These are phyloP conservation scores for Zaprionus tsacasi DNA, from an alignment of 1,140 invertebrate genomes.

Conservation along the genomic window DNA sequence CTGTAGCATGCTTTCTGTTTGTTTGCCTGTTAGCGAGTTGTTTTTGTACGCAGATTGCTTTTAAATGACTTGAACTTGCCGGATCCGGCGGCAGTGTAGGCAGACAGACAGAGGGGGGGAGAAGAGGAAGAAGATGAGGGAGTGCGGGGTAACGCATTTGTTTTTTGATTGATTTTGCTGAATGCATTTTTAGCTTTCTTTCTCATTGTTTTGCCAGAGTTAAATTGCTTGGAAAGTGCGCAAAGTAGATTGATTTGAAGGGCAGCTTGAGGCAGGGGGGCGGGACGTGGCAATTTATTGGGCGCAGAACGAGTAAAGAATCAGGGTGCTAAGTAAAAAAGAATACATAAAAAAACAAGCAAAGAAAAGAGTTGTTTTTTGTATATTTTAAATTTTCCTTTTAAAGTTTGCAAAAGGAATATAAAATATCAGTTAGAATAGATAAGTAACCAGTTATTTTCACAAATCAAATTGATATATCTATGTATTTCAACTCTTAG, in stretches of 20 bases:
- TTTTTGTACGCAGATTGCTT: conserved; percentile 67
- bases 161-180: conserved; percentile 75
- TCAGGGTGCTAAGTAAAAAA: background rate
- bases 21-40: conserved; percentile 38
- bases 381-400: background rate
- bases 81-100: conserved; percentile 42
- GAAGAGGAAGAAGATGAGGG: background rate
- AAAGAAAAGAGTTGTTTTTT: background rate
- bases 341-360: background rate
- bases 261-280: background rate
- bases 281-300: conserved; percentile 8
- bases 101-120: background rate
- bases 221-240: conserved; percentile 77
- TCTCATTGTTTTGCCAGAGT: conserved; percentile 52
- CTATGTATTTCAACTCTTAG: too few species aligned
- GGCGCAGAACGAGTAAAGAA: background rate
- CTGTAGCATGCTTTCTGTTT: conserved; percentile 56
- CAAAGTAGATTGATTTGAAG: conserved; percentile 63
- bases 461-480: too few species aligned
- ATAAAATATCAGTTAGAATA: too few species aligned
- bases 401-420: background rate
- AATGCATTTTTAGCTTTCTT: conserved; percentile 40
- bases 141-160: conserved; percentile 8
- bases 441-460: too few species aligned
- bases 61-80: conserved; percentile 76